Evolutionary conservation across 2,113 vertebrate species (phyloP).

Genomic region (Hepsetus odoe): DNA sequence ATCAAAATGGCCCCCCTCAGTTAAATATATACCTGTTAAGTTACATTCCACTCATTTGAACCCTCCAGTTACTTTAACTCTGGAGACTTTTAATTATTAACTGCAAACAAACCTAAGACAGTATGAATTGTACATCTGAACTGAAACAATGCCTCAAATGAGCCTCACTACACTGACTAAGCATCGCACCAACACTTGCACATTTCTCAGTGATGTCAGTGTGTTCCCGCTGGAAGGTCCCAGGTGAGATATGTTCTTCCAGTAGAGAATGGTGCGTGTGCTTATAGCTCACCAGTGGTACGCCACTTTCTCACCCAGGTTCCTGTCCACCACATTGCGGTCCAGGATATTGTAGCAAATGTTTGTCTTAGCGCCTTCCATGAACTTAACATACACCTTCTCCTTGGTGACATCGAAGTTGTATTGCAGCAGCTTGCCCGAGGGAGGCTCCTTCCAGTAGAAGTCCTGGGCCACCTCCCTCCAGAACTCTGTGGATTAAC

Average conservation of each 20-base stretch:
- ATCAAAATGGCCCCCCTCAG: background rate
- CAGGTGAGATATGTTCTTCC: background rate
- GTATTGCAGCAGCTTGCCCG: constrained; percentile 73
- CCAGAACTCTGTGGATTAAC: constrained; percentile 77
- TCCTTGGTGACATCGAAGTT: constrained; percentile 82
- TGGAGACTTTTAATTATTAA: background rate
- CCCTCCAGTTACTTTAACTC: background rate
- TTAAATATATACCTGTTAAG: background rate
- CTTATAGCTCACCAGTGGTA: constrained; percentile 78
- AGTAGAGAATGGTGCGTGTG: background rate
- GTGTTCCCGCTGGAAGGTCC: background rate
- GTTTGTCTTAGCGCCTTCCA: constrained; percentile 83
- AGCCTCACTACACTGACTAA: background rate
- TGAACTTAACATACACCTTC: constrained; percentile 75
- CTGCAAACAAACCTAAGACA: too few species aligned
- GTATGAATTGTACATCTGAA: too few species aligned
- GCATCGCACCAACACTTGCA: background rate
- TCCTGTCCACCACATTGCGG: constrained; percentile 73
- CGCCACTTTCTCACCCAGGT: constrained; percentile 76
- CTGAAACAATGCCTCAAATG: too few species aligned
- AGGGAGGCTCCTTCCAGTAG: constrained; percentile 76
- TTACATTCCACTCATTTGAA: background rate
- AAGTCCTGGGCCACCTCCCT: constrained; percentile 75
- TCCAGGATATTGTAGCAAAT: constrained; percentile 83
- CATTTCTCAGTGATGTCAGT: background rate